Evolutionary conservation across 1,140 invertebrate genomes (phyloP).

Genomic region (Pseudomyrmex flavicornis): DNA sequence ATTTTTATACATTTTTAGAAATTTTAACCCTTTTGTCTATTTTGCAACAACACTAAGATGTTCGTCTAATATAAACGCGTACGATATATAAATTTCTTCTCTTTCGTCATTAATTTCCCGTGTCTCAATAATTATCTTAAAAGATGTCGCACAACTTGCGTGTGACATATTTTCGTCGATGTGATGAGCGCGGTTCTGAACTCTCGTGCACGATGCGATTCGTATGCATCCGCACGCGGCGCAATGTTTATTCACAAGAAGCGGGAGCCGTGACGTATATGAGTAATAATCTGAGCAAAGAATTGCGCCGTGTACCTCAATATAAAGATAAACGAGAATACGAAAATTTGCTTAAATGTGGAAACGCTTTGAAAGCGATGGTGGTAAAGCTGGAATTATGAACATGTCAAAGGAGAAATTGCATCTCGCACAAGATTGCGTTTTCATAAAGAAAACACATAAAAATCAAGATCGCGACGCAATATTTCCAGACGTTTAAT

Average conservation of each 20-base stretch:
- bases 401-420: not conserved
- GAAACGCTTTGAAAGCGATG: conserved; percentile 23
- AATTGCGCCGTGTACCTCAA: conserved; percentile 44
- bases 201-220: not conserved
- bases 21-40: not conserved
- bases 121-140: conserved; percentile 28
- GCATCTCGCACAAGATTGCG: not conserved
- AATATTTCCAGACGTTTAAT: conserved; percentile 30
- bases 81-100: not conserved
- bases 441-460: conserved; percentile 1
- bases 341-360: conserved; percentile 53
- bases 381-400: conserved; percentile 30
- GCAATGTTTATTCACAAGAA: conserved; percentile 49
- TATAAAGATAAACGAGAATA: conserved; percentile 57
- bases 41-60: not conserved
- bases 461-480: conserved; percentile 23
- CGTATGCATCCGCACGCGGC: conserved; percentile 39
- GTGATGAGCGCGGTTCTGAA: not conserved
- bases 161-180: conserved; percentile 4
- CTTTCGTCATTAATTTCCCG: conserved; percentile 38
- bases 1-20: not conserved
- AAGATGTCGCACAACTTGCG: conserved; percentile 2
- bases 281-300: conserved; percentile 59
- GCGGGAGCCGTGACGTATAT: conserved; percentile 11
- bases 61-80: too few species aligned